phyloP scores from a whole-genome alignment of 2,888 invertebrate genomes.

The Buathra laborator region DNA sequence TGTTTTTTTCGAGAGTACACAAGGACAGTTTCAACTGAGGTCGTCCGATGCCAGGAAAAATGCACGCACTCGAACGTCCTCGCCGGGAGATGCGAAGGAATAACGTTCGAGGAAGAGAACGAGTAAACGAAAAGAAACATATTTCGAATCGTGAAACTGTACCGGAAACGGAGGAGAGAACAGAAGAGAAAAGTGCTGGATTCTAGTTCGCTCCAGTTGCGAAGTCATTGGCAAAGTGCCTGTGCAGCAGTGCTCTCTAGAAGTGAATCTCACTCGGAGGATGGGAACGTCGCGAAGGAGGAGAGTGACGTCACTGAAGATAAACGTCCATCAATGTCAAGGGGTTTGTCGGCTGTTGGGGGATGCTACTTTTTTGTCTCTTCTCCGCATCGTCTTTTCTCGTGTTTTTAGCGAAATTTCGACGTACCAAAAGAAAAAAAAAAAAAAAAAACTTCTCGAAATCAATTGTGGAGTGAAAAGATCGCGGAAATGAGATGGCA shows the following conservation, averaged over 20 bases:
- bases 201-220: conserved; percentile 44
- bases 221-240: conserved; percentile 51
- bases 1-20: conserved; percentile 19
- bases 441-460: too few relatives aligned
- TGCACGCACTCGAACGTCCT: conserved; percentile 24
- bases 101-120: background rate
- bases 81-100: background rate
- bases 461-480: too few relatives aligned
- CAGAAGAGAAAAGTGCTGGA: background rate
- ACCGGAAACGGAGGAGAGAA: background rate
- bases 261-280: conserved; percentile 19
- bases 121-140: background rate
- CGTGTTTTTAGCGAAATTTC: background rate
- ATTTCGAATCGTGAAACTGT: background rate
- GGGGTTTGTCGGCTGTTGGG: conserved; percentile 14
- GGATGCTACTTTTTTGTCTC: conserved; percentile 11
- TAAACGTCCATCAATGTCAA: conserved; percentile 75
- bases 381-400: background rate
- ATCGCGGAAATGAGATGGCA: too few relatives aligned
- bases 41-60: background rate
- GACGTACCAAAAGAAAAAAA: too few relatives aligned
- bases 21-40: background rate
- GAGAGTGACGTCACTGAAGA: conserved; percentile 67
- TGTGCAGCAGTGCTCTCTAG: conserved; percentile 18
- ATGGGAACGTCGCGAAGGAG: conserved; percentile 22